Evolutionary conservation across 2,797 vertebrate genomes (phyloP), one percentile per base, ranked within the genome.

Genomic region (Centropyge bicolor): DNA sequence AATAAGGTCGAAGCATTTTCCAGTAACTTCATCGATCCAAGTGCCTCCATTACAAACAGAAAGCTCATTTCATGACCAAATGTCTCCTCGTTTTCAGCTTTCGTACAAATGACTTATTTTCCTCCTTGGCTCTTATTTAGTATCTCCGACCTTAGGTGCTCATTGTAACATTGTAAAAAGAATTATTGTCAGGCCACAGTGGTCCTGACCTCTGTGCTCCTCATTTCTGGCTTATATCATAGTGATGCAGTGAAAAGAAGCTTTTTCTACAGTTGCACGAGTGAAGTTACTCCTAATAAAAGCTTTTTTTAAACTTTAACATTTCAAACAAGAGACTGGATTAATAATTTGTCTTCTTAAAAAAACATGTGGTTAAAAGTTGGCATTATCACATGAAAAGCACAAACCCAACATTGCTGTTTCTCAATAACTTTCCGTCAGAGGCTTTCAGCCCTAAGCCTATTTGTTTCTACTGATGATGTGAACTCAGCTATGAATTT

Each of bases 221-320:
- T 65, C 40, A 64, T 78, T 54, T 63, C 17, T 70, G 3, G 49
- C 61, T 60, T 61, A 61, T 68, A 76, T 76, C 24, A 74, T 3
- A 14, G 38, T 45, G 48, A 41, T 41, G 14, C 40, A 51, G 45
- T 45, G 46, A 74, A 57, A 70, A 52, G 3, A 38, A 43, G 22
- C 16, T 27, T 59, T 52, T n/a, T 49, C 41, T n/a, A 48, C 57
- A 24, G 35, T 12, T 31, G 24, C 17, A 41, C 51, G 41, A 35
- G 14, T 41, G 45, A 9, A 13, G 22, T 40, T 51, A 14, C 20
- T 45, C 48, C 22, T 24, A 22, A 51, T 62, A 9, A 51, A 52
- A 52, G 36, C 49, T n/a, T n/a, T n/a, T n/a, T n/a, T n/a, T n/a
- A n/a, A n/a, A n/a, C n/a, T 31, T 31, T 31, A 31, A 31, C 2